Base-by-base conservation (phyloP, 2,113 vertebrate genomes). In the Scytalopus superciliaris region DNA sequence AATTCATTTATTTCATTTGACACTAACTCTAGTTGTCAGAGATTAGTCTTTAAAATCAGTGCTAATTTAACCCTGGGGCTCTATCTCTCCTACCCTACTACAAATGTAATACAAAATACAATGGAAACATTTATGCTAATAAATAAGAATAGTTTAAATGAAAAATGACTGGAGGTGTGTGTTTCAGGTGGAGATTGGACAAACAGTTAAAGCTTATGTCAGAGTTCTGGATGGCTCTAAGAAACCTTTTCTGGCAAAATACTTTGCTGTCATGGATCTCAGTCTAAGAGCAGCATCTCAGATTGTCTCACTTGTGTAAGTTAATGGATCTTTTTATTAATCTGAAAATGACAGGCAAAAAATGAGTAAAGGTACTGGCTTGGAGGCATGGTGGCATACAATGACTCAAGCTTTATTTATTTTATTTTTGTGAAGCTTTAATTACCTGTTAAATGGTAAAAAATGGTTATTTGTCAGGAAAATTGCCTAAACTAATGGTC, bases 111-210 rank as follows among this genome's bases (percentile, higher is more conserved):
- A n/a, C 35, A 52, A 52, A 89, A 62, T 23, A 49, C 82, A 94
- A 52, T 50, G 23, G 39, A 70, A 85, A 69, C 2, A 2, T 60
- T 92, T 85, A 23, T 87, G 53, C 31, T 89, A 47, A 87, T 75
- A 85, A 87, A 37, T 66, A 40, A 31, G 18, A 63, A 31, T 7
- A 42, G 19, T 72, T 93, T 73, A 49, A 90, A 44, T 76, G 53
- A 62, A 67, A 42, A 76, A 40, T 73, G 14, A 67, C 59, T 89
- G 62, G 9, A 40, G 69, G 10, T 84, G n/a, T 56, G 62, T 93
- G 42, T 98, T 97, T 50, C 95, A 99, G 99, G 99, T 99, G 95
- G 99, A 99, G 98, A 99, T 99, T 40, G 98, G 99, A 27, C 99
- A 99, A 97, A 98, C 97, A 5, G 99, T 99, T 67, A 98, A 96